Evolutionary conservation across 2,113 vertebrate genomes (phyloP), one percentile per base, ranked within the genome.

Genomic region (Salvelinus alpinus): DNA sequence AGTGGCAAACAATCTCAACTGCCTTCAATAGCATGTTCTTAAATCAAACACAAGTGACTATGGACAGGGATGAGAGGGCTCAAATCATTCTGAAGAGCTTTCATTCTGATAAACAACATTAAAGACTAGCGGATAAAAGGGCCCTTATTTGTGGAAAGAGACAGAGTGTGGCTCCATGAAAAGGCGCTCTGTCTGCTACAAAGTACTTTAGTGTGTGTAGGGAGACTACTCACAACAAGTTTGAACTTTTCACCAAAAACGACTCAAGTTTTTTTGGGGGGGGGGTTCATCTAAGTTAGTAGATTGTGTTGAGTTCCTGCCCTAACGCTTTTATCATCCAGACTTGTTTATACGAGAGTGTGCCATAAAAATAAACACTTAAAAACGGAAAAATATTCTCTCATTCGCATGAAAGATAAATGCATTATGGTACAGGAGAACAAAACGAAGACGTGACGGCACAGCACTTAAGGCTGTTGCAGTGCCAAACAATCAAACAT

Each of bases 391-490:
- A 25, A 60, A 51, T 18, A 11, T 59, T 78, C 6, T 27, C n/a
- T 51, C 54, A 27, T 44, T 66, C 29, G 27, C 13, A 66, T 16
- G 0, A 66, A 66, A 25, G 24, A 34, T 0, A 24, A 22, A 3
- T 25, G 14, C 59, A 25, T 14, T 44, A 11, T 27, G 29, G 51
- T 54, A 1, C 59, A 6, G 25, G 18, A 44, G 18, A 60, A 64
- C 66, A 54, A 75, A 71, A 38, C 6, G 14, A 27, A 18, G 24
- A 38, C 5, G 8, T 20, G 16, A 29, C 0, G 3, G 38, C 13
- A 16, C 14, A 92, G 64, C 24, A 29, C 9, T 4, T 20, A 44
- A 44, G 38, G 38, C 38, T 44, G 2, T 44, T 12, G 38, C 38
- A 44, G 38, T 44, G 2, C 2, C 38, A 44, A 44, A 44, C 38